Evolutionary conservation across 2,888 invertebrate species (phyloP).

Genomic region (Agrotis ipsilon): DNA sequence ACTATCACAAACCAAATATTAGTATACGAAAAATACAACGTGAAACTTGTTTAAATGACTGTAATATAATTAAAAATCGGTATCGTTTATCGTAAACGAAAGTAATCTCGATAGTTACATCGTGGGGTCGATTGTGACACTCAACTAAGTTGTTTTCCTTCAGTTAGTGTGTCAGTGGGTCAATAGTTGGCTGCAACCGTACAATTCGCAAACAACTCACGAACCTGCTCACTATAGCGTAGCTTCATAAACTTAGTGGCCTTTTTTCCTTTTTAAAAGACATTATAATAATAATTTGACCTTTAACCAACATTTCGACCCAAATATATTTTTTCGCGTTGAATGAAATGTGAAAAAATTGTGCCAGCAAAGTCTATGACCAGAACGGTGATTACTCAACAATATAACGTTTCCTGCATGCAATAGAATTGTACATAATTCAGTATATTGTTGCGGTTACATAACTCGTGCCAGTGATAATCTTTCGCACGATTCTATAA

Average conservation of each 20-base stretch:
- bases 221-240: slow-evolving; percentile 78
- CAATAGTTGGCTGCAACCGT: slow-evolving; percentile 86
- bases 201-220: slow-evolving; percentile 83
- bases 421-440: slow-evolving; percentile 54
- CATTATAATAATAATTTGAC: slow-evolving; percentile 17
- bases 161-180: slow-evolving; percentile 88
- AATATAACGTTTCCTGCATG: slow-evolving; percentile 55
- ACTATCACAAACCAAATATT: background rate
- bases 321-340: background rate
- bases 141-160: slow-evolving; percentile 87
- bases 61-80: background rate
- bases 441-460: slow-evolving; percentile 52
- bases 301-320: slow-evolving; percentile 4
- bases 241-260: slow-evolving; percentile 54
- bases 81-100: slow-evolving; percentile 65
- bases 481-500: slow-evolving; percentile 40
- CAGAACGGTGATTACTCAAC: slow-evolving; percentile 58
- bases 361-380: slow-evolving; percentile 47
- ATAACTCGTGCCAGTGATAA: slow-evolving; percentile 52
- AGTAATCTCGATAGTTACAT: slow-evolving; percentile 72
- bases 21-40: background rate
- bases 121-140: slow-evolving; percentile 75
- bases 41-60: background rate
- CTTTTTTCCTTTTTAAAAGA: slow-evolving; percentile 40
- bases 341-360: slow-evolving; percentile 16